phyloP scores from a whole-genome alignment of 2,888 invertebrate species.

The Oeneis ivallda region DNA sequence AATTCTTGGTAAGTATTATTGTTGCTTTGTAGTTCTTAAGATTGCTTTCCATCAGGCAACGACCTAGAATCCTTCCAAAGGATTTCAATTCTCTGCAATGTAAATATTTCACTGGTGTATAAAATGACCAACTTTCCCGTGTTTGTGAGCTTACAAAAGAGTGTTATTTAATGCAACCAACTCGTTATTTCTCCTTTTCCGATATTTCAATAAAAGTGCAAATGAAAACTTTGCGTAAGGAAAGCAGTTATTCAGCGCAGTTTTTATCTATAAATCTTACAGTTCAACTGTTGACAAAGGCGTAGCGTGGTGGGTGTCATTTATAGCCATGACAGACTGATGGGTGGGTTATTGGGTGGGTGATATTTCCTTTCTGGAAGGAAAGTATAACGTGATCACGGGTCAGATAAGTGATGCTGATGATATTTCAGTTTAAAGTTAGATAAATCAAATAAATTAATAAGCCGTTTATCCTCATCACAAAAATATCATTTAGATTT shows the following conservation, averaged over 20 bases:
- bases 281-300: conserved; percentile 22
- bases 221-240: conserved; percentile 27
- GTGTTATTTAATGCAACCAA: conserved; percentile 9
- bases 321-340: neutral
- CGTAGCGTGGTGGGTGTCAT: conserved; percentile 5
- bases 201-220: conserved; percentile 31
- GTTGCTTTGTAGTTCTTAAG: neutral
- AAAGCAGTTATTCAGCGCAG: conserved; percentile 30
- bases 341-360: neutral
- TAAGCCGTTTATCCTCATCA: too few species aligned
- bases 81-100: neutral
- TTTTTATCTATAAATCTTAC: conserved; percentile 39
- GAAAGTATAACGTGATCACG: too few species aligned
- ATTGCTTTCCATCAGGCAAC: neutral
- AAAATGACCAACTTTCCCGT: neutral
- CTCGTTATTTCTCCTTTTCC: conserved; percentile 32
- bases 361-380: too few species aligned
- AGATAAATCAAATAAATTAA: too few species aligned
- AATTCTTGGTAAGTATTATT: neutral
- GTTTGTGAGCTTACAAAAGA: conserved; percentile 3
- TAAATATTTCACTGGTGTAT: neutral
- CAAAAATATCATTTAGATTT: too few species aligned
- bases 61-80: neutral
- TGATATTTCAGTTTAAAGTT: too few species aligned
- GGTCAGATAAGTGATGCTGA: too few species aligned